Evolutionary conservation across 2,888 invertebrate species (phyloP).

Genomic region (Fragum fragum): DNA sequence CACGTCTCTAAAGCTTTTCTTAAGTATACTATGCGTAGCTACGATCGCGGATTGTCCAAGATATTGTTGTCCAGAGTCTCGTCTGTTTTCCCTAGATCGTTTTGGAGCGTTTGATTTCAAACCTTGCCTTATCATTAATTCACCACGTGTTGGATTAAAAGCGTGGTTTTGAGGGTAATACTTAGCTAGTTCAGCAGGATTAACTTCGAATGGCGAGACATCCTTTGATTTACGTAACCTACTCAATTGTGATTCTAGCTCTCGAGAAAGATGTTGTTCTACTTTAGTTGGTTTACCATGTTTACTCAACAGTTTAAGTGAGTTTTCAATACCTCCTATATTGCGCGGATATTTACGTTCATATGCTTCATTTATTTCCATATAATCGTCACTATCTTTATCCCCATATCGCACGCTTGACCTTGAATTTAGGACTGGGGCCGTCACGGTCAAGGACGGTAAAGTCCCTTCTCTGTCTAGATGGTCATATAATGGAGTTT

Average conservation of each 20-base stretch:
- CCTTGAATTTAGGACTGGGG: conserved; percentile 57
- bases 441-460: conserved; percentile 70
- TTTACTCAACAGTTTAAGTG: conserved; percentile 73
- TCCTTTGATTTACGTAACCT: conserved; percentile 74
- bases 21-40: conserved; percentile 16
- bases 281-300: conserved; percentile 75
- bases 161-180: conserved; percentile 65
- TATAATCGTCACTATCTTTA: conserved; percentile 61
- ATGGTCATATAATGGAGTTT: conserved; percentile 71
- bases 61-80: conserved; percentile 23
- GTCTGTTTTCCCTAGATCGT: conserved; percentile 32
- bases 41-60: neutral
- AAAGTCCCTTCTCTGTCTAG: conserved; percentile 70
- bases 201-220: conserved; percentile 72
- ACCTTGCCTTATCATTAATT: conserved; percentile 65
- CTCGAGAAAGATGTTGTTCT: conserved; percentile 74
- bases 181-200: conserved; percentile 67
- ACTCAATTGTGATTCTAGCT: conserved; percentile 74
- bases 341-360: conserved; percentile 56
- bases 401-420: conserved; percentile 36
- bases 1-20: conserved; percentile 35
- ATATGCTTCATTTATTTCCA: conserved; percentile 56
- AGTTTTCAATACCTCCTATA: conserved; percentile 77
- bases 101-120: conserved; percentile 65
- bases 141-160: conserved; percentile 70